Conservation (phyloP, 1,140 invertebrate genomes). For the Leptopilina clavipes region DNA sequence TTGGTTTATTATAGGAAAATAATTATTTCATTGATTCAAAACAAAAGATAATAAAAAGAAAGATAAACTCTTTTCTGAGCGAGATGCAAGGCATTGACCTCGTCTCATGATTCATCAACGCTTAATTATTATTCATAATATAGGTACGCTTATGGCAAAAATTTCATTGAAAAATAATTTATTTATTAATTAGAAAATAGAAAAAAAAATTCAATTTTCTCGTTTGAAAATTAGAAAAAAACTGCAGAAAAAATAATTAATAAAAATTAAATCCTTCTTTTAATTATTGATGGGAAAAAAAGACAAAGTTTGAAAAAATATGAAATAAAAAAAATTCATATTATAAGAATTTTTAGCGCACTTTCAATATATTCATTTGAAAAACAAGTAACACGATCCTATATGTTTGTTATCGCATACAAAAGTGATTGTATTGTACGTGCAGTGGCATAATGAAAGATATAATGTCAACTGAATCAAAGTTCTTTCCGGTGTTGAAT, state of each 20-base stretch:
- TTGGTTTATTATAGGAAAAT: too few relatives aligned
- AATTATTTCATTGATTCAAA: not conserved
- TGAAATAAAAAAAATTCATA: not conserved
- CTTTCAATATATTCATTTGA: not conserved
- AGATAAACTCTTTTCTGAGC: conserved; percentile 43
- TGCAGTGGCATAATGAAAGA: conserved; percentile 14
- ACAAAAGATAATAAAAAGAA: not conserved
- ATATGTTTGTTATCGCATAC: not conserved
- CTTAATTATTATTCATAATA: not conserved
- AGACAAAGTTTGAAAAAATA: too few relatives aligned
- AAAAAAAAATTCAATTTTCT: too few relatives aligned
- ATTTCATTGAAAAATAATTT: too few relatives aligned
- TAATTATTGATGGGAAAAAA: too few relatives aligned
- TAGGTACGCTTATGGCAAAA: too few relatives aligned
- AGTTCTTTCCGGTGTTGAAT: conserved; percentile 26
- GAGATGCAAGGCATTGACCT: conserved; percentile 48
- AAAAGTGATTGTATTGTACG: not conserved
- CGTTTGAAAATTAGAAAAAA: too few relatives aligned
- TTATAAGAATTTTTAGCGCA: not conserved
- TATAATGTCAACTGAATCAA: conserved; percentile 20
- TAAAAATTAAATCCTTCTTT: too few relatives aligned
- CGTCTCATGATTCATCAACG: conserved; percentile 3
- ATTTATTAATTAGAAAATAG: too few relatives aligned
- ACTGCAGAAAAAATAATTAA: too few relatives aligned
- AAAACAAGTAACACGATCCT: not conserved